Evolutionary conservation across 1,140 invertebrate genomes (phyloP).

Genomic region (Dendrolimus punctatus): DNA sequence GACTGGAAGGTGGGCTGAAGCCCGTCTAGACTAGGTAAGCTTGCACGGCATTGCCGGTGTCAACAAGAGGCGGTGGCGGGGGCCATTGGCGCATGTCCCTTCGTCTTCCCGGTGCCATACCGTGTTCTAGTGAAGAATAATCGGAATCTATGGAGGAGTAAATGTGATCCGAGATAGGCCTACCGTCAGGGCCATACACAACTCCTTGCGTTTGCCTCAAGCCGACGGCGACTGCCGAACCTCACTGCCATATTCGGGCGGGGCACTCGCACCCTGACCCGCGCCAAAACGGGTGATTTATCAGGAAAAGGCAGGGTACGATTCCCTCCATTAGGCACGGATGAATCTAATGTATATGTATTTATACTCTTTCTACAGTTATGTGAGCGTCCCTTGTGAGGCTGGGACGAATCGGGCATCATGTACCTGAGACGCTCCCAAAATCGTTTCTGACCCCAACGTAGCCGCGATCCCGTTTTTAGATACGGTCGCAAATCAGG

Average conservation of each 20-base stretch:
- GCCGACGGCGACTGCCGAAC: slow-evolving; percentile 64
- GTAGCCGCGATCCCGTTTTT: slow-evolving; percentile 86
- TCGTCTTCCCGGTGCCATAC: slow-evolving; percentile 60
- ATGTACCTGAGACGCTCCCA: slow-evolving; percentile 93
- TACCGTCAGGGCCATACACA: slow-evolving; percentile 64
- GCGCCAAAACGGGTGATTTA: slow-evolving; percentile 56
- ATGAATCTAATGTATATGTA: slow-evolving; percentile 82
- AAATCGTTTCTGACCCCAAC: slow-evolving; percentile 92
- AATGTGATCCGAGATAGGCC: slow-evolving; percentile 88
- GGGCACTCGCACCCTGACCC: slow-evolving; percentile 68
- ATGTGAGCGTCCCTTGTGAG: slow-evolving; percentile 52
- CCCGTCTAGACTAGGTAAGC: slow-evolving; percentile 67
- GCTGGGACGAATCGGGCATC: slow-evolving; percentile 78
- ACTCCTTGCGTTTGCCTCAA: slow-evolving; percentile 62
- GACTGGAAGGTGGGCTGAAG: slow-evolving; percentile 56
- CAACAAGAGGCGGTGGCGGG: slow-evolving; percentile 54
- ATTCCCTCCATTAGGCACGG: slow-evolving; percentile 73
- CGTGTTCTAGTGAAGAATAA: slow-evolving; percentile 74
- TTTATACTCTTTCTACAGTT: slow-evolving; percentile 83
- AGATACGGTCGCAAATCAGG: slow-evolving; percentile 90
- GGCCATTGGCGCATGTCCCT: slow-evolving; percentile 62
- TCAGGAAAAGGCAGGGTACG: slow-evolving; percentile 66
- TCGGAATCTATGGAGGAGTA: slow-evolving; percentile 91
- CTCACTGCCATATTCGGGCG: slow-evolving; percentile 64
- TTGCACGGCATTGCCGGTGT: slow-evolving; percentile 61